Base-by-base conservation (phyloP, 2,888 invertebrate species). In the Chalcosyrphus nemorum region DNA sequence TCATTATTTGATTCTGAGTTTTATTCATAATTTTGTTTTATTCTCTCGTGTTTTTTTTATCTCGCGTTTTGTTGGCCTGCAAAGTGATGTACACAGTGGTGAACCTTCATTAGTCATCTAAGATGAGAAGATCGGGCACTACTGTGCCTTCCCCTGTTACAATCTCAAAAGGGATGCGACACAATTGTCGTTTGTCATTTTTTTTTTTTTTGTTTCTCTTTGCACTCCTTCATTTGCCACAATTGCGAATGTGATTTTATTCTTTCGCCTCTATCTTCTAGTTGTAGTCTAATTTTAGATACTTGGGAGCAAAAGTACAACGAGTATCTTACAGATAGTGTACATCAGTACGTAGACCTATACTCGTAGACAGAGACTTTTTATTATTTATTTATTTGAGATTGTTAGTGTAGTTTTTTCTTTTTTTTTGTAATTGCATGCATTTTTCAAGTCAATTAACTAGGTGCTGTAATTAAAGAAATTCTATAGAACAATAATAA, bases 291-390 rank as follows among this genome's bases (percentile, higher is more conserved):
- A 38, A 66, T 72, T 82, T 82, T 82, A 82, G 72, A 72, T 54
- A 72, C 72, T 72, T 72, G 68, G 78, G 72, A 78, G 78, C 72
- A 82, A 82, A 50, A 72, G 59, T 82, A 59, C 76, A 72, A 13
- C 13, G 65, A 81, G 76, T 71, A 61, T 77, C 77, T 71, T 59
- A 54, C 27, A 72, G 81, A 66, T 82, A 72, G 72, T 77, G 54
- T 38, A 32, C 72, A 61, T 68, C 61, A 66, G 71, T 77, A 82
- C 76, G 50, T 59, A 50, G 66, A 65, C 56, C 56, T 35, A 56
- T 29, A 35, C 11, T 35, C 32, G 7, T 68, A 81, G 81, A 76
- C 77, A 63, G 75, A 54, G 65, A 76, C 50, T 57, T 29, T 43
- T 24, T 41, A 9, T 41, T 41, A n/a, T 35, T 35, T 4, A 7